Percentiles rank a stretch among this genome's conserved stretches.
Evolutionary conservation across 2,888 invertebrate species (phyloP).

Genomic region (Clusia tigrina): DNA sequence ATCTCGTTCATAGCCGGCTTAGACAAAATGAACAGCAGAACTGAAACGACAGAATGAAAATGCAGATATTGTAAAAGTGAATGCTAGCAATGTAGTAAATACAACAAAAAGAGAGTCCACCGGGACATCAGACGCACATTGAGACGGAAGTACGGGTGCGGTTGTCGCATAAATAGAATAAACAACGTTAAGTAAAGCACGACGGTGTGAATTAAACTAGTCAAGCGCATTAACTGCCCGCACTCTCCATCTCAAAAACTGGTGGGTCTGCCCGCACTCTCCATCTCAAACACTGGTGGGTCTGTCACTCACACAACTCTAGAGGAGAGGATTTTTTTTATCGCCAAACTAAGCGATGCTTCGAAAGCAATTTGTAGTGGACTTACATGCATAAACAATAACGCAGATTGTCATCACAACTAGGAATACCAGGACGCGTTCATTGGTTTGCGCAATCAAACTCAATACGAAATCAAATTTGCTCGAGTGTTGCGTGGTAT

Average conservation of each 20-base stretch:
- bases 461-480: conserved; percentile 37
- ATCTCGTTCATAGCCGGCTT: conserved; percentile 89
- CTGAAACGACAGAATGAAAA: conserved; percentile 52
- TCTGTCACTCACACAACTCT: too few species aligned
- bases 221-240: too few species aligned
- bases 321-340: too few species aligned
- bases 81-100: too few species aligned
- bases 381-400: conserved; percentile 69
- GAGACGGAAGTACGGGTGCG: too few species aligned
- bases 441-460: conserved; percentile 54
- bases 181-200: not conserved
- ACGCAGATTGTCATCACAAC: conserved; percentile 66
- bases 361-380: conserved; percentile 10
- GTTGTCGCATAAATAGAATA: conserved; percentile 10
- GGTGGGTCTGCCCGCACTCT: too few species aligned
- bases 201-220: not conserved
- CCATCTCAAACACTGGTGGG: too few species aligned
- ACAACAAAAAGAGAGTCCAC: too few species aligned
- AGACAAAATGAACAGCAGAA: conserved; percentile 76
- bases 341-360: too few species aligned
- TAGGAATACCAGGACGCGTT: conserved; percentile 56
- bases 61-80: too few species aligned
- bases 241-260: too few species aligned
- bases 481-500: conserved; percentile 7
- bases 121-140: too few species aligned